phyloP scores from a whole-genome alignment of 2,113 vertebrate species.

The Fukomys damarensis region DNA sequence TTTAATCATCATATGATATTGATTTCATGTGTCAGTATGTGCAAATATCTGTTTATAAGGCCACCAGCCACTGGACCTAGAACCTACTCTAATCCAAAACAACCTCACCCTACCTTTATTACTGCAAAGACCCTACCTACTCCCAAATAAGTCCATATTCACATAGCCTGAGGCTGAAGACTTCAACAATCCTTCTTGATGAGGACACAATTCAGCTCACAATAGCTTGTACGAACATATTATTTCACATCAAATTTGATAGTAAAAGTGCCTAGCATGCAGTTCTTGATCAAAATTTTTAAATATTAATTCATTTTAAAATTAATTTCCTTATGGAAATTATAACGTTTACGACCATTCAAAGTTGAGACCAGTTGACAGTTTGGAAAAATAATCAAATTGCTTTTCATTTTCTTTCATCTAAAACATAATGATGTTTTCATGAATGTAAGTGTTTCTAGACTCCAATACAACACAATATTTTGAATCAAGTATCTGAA shows the following conservation, averaged over 20 bases:
- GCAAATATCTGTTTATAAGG: not conserved
- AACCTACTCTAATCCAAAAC: not conserved
- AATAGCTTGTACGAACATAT: not conserved
- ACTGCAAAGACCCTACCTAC: not conserved
- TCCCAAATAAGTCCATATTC: not conserved
- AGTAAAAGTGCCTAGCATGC: not conserved
- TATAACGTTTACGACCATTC: not conserved
- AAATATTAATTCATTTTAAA: too few species aligned
- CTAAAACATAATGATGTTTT: not conserved
- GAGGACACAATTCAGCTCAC: not conserved
- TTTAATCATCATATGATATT: not conserved
- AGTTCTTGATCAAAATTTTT: constrained; percentile 18
- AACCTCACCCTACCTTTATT: not conserved
- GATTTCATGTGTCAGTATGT: not conserved
- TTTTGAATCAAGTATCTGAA: not conserved
- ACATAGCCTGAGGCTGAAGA: not conserved
- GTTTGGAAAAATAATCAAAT: not conserved
- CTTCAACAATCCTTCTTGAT: not conserved
- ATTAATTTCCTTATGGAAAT: not conserved
- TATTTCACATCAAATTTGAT: not conserved
- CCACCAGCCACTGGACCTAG: not conserved
- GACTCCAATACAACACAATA: not conserved
- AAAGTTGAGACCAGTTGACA: not conserved
- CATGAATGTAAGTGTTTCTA: not conserved
- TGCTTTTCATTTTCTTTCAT: not conserved